Evolutionary conservation across 30 jellyfish, hydroid and myxozoan species (phyloP), one percentile per base, ranked within the genome.

Genomic region (Mastigias papua): DNA sequence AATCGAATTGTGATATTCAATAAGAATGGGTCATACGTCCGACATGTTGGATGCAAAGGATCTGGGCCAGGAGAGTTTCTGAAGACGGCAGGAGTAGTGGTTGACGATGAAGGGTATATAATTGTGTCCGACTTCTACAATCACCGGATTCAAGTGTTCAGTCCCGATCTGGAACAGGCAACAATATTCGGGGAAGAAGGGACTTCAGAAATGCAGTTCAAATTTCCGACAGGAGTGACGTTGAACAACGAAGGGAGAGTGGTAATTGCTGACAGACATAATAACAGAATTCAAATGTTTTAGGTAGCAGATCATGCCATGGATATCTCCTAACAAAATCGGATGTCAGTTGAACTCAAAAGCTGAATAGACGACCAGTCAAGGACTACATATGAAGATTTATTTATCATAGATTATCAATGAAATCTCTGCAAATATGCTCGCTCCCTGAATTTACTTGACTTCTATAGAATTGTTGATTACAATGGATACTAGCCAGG

Each of bases 111-210:
- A 62, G 98, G 98, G 0, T 94, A 83, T 69, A 73, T 94, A 21
- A 79, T 94, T 26, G 97, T 90, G 57, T 86, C 89, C 23, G 98
- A 94, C 83, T 89, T 89, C 75, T 74, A 89, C 50, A 94, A 94
- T 74, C 97, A 94, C 65, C 78, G 98, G 54, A 65, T 94, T 15
- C 98, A 94, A 34, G 92, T 94, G 2, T 94, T 83, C 80, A 84
- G 60, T 34, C 95, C 97, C 34, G 96, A 89, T 35, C 78, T 82
- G 42, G 61, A 50, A 16, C 91, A 72, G 28, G 88, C 81, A 57
- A 84, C 96, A 4, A 76, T 76, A 28, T 94, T 94, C 70, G 98
- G 98, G 8, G 87, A 60, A 17, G 95, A 94, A 73, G 98, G 98
- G 48, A 78, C 31, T 34, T 64, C 80, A 16, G 97, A 89, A 13